A percentile compares a stretch with the other conserved stretches of the same genome.
Evolutionary conservation across 1,140 invertebrate genomes (phyloP).

Genomic region (Lordiphosa mommai): DNA sequence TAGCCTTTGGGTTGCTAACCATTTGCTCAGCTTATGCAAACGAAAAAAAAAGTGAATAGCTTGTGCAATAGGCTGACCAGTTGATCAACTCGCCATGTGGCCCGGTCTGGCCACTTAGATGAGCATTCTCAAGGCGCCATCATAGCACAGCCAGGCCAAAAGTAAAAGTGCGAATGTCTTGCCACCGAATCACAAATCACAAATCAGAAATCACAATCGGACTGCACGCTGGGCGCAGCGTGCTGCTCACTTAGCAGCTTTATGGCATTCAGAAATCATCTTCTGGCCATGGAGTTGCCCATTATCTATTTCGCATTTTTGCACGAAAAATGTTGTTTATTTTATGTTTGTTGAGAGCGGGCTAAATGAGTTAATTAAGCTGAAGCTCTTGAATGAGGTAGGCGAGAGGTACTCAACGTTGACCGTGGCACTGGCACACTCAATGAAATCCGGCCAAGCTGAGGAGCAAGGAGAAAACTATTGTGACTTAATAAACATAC

Average conservation of each 20-base stretch:
- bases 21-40: constrained; percentile 51
- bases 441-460: constrained; percentile 12
- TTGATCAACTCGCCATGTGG: constrained; percentile 38
- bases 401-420: constrained; percentile 23
- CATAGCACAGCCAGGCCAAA: constrained; percentile 18
- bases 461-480: background rate
- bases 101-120: constrained; percentile 6
- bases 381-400: constrained; percentile 3
- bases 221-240: constrained; percentile 23
- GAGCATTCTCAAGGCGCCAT: constrained; percentile 35
- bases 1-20: constrained; percentile 67
- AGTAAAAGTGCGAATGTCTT: constrained; percentile 53
- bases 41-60: background rate
- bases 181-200: constrained; percentile 23
- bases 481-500: background rate
- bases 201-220: constrained; percentile 21
- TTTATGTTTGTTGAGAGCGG: constrained; percentile 9
- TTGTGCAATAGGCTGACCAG: constrained; percentile 44
- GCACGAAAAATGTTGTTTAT: constrained; percentile 11
- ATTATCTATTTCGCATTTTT: constrained; percentile 19
- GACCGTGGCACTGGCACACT: constrained; percentile 30
- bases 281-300: constrained; percentile 42
- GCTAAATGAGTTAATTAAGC: constrained; percentile 46
- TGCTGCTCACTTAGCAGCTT: constrained; percentile 24
- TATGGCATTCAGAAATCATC: constrained; percentile 31